A percentile compares a stretch with the other conserved stretches of the same genome.
These are phyloP conservation scores for Myocastor coypus DNA, from an alignment of 2,113 vertebrate species.

Conservation along the genomic window DNA sequence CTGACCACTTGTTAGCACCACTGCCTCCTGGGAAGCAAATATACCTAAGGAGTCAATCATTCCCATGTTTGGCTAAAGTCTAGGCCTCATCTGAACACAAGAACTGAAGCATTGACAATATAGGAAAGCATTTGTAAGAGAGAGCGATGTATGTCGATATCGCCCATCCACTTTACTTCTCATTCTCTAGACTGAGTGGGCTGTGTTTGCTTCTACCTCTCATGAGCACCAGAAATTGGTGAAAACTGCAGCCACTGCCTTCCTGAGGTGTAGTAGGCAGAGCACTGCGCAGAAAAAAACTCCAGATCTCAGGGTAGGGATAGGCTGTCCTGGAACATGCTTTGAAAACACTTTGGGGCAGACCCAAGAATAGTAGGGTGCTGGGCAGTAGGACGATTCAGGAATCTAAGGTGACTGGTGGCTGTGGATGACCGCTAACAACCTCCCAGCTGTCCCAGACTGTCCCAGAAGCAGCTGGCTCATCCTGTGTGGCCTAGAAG, in stretches of 20 bases:
- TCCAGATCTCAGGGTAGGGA: neutral
- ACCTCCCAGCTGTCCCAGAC: neutral
- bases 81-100: neutral
- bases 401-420: neutral
- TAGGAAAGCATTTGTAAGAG: no score
- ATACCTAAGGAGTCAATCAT: neutral
- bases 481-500: neutral
- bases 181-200: neutral
- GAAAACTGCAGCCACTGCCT: neutral
- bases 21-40: neutral
- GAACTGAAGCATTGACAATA: neutral
- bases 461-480: neutral
- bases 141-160: neutral
- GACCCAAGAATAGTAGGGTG: neutral
- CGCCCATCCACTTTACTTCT: neutral
- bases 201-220: no score
- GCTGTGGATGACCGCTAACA: neutral
- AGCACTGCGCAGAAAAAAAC: neutral
- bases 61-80: constrained; percentile 11
- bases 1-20: neutral
- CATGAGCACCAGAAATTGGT: neutral
- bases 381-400: neutral
- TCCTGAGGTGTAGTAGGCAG: neutral
- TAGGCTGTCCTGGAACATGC: neutral
- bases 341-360: neutral